phyloP scores from a whole-genome alignment of 2,888 invertebrate genomes.

The Drosophila hamatofila region DNA sequence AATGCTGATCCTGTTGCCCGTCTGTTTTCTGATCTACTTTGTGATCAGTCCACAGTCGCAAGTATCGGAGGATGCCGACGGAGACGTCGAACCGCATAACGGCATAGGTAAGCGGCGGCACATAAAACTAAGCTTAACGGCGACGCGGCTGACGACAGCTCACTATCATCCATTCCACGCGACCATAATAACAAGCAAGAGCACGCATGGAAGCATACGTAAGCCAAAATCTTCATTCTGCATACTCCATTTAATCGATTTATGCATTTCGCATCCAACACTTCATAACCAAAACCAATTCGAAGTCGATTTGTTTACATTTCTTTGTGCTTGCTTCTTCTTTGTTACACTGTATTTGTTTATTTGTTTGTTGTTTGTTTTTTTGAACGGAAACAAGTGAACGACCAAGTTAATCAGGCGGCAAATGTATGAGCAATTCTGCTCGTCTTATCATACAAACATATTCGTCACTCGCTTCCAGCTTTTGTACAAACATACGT shows the following conservation, averaged over 20 bases:
- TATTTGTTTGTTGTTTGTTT: not conserved
- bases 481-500: not conserved
- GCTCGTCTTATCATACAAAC: not conserved
- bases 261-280: not conserved
- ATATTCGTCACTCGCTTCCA: slow-evolving; percentile 10
- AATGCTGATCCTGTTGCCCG: slow-evolving; percentile 20
- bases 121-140: not conserved
- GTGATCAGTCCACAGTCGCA: slow-evolving; percentile 44
- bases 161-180: slow-evolving; percentile 10
- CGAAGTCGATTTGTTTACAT: not conserved
- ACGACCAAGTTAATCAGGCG: slow-evolving; percentile 3
- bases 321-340: not conserved
- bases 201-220: slow-evolving; percentile 13
- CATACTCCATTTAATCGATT: not conserved
- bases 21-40: slow-evolving; percentile 51
- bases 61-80: slow-evolving; percentile 33
- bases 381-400: slow-evolving; percentile 2
- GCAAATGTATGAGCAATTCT: not conserved
- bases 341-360: too few species aligned
- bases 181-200: not conserved
- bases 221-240: slow-evolving; percentile 22
- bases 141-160: slow-evolving; percentile 1
- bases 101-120: slow-evolving; percentile 58
- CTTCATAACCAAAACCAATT: not conserved
- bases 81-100: slow-evolving; percentile 38